Evolutionary conservation across 1,140 invertebrate species (phyloP).

Genomic region (Leptestheria dahalacensis): DNA sequence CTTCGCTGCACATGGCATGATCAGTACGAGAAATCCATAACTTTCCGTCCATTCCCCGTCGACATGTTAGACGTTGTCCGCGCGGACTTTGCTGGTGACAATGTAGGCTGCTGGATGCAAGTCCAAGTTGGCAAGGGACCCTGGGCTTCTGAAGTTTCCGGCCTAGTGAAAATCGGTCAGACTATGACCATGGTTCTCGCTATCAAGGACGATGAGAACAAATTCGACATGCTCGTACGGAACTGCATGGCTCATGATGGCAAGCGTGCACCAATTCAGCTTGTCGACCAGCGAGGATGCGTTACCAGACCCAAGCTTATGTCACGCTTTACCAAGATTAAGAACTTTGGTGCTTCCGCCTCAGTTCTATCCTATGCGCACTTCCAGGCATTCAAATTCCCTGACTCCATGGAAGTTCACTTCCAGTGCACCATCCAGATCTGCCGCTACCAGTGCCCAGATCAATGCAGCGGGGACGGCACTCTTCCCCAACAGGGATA

Average conservation of each 20-base stretch:
- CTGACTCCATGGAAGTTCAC: slow-evolving; percentile 90
- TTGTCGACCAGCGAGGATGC: slow-evolving; percentile 84
- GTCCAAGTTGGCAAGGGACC: slow-evolving; percentile 73
- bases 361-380: slow-evolving; percentile 82
- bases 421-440: slow-evolving; percentile 93
- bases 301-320: slow-evolving; percentile 81
- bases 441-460: slow-evolving; percentile 59
- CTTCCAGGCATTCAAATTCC: slow-evolving; percentile 90
- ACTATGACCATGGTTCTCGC: slow-evolving; percentile 94
- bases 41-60: slow-evolving; percentile 84
- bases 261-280: slow-evolving; percentile 81
- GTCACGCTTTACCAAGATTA: slow-evolving; percentile 87
- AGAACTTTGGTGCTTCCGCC: slow-evolving; percentile 83
- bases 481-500: neutral
- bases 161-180: slow-evolving; percentile 85
- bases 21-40: slow-evolving; percentile 87
- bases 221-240: slow-evolving; percentile 87
- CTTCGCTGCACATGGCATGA: slow-evolving; percentile 89
- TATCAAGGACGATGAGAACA: slow-evolving; percentile 88
- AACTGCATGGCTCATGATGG: slow-evolving; percentile 91
- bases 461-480: slow-evolving; percentile 45
- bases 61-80: slow-evolving; percentile 88
- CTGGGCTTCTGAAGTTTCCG: slow-evolving; percentile 87
- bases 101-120: slow-evolving; percentile 72
- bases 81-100: slow-evolving; percentile 86